These are phyloP conservation scores for Acanthosoma haemorrhoidale DNA, from an alignment of 2,888 invertebrate species.

Conservation along the genomic window DNA sequence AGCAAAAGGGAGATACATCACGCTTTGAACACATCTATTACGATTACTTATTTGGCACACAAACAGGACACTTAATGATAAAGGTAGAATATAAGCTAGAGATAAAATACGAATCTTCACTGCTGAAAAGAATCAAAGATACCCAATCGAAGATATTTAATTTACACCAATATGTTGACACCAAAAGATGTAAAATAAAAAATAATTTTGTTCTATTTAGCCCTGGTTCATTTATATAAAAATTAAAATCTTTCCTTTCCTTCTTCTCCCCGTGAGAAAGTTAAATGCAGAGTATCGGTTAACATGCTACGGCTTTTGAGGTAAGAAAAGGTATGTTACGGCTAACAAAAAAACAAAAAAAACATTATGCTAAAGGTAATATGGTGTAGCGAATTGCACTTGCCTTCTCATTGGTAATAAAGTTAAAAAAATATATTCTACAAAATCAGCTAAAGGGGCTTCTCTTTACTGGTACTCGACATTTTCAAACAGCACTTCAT, in stretches of 20 bases:
- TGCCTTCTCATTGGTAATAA: slow-evolving; percentile 9
- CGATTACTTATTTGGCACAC: background rate
- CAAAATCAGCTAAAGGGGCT: background rate
- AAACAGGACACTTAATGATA: background rate
- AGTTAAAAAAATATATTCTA: slow-evolving; percentile 13
- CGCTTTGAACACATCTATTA: slow-evolving; percentile 11
- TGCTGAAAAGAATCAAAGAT: background rate
- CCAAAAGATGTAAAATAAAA: background rate
- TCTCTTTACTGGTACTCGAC: slow-evolving; percentile 38
- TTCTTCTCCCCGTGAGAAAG: background rate
- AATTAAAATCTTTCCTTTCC: background rate
- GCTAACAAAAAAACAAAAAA: background rate
- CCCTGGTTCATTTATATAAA: background rate
- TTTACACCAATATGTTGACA: too few species aligned
- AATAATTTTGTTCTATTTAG: background rate
- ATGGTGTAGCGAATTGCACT: background rate
- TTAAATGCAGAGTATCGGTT: background rate
- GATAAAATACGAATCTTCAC: background rate
- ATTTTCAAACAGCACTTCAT: slow-evolving; percentile 42
- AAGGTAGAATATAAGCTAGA: background rate
- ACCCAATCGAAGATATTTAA: background rate
- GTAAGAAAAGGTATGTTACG: background rate
- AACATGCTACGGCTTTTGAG: background rate
- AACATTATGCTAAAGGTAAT: background rate
- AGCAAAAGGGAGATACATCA: slow-evolving; percentile 4